Evolutionary conservation across 2,797 vertebrate species (phyloP).

Genomic region (Ctenochaetus hawaiiensis): DNA sequence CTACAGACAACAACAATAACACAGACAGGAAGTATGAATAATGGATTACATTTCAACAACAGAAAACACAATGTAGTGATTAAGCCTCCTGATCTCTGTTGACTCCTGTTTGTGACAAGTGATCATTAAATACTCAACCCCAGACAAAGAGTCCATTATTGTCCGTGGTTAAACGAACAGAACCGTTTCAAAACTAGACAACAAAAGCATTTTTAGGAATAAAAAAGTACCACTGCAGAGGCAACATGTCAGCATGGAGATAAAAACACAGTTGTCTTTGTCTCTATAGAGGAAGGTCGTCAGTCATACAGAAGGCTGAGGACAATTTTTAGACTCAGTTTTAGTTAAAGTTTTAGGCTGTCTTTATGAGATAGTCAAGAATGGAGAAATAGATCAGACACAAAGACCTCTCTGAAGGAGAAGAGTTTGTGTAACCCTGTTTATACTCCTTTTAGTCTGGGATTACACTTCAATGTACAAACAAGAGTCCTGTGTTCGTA

Average conservation of each 20-base stretch:
- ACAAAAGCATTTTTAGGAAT: not conserved
- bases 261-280: conserved; percentile 22
- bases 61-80: conserved; percentile 24
- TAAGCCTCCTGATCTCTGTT: not conserved
- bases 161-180: not conserved
- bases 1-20: conserved; percentile 19
- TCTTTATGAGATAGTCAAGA: not conserved
- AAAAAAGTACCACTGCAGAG: not conserved
- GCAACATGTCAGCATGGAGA: not conserved
- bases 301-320: conserved; percentile 4
- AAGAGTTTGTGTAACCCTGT: too few relatives aligned
- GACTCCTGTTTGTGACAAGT: conserved; percentile 18
- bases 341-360: not conserved
- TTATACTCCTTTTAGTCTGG: too few relatives aligned
- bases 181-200: not conserved
- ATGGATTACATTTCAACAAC: not conserved
- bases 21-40: not conserved
- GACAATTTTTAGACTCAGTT: not conserved
- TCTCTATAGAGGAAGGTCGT: not conserved
- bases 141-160: conserved; percentile 9
- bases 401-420: not conserved
- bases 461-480: too few relatives aligned
- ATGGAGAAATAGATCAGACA: not conserved
- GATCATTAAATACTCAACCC: conserved; percentile 26
- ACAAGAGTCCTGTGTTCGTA: too few relatives aligned